Percentiles rank a stretch among this genome's conserved stretches.
Conservation (phyloP, 1,140 invertebrate genomes). For the Agrypnia vestita region DNA sequence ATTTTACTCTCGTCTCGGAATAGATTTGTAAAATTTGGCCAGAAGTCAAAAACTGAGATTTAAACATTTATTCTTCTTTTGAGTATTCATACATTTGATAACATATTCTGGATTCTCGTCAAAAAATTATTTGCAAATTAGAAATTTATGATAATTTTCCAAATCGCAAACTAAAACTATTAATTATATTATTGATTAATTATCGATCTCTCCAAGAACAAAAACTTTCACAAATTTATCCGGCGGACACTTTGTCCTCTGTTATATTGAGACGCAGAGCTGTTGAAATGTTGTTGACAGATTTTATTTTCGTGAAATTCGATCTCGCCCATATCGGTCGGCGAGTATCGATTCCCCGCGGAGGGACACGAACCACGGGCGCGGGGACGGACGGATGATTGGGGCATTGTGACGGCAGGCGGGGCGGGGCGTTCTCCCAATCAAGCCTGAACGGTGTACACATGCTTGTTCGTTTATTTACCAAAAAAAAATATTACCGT, state of each 20-base stretch:
- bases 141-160: neutral
- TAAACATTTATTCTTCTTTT: neutral
- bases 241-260: neutral
- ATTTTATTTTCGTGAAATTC: constrained; percentile 20
- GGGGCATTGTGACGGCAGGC: no score
- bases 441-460: no score
- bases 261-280: neutral
- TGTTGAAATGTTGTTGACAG: neutral
- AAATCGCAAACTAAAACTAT: no score
- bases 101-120: neutral
- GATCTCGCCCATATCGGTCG: neutral
- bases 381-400: neutral
- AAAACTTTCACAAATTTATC: neutral
- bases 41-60: neutral
- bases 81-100: no score
- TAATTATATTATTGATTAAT: no score
- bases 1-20: neutral
- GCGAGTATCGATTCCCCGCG: constrained; percentile 26
- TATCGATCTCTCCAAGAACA: neutral
- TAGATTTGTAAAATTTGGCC: neutral
- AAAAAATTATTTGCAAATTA: neutral
- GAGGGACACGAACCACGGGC: constrained; percentile 8
- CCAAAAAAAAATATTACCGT: no score
- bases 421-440: no score
- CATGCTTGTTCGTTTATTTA: no score